Conservation (phyloP, 2,888 invertebrate species). For the Priocnemis perturbator region DNA sequence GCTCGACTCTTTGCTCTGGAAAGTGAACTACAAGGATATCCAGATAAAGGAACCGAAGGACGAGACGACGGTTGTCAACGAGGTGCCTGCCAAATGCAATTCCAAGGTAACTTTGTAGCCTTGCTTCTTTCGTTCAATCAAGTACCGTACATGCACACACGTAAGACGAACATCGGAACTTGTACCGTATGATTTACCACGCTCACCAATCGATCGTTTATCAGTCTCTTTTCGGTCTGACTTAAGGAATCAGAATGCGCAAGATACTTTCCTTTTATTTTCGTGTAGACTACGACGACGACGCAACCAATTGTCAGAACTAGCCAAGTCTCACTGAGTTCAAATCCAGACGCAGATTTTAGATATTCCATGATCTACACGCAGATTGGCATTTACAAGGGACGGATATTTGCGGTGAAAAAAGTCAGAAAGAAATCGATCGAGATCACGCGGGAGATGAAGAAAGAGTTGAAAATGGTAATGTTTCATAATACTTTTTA, state of each 20-base stretch:
- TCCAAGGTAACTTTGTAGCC: conserved; percentile 61
- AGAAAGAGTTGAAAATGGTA: conserved; percentile 93
- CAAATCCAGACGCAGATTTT: conserved; percentile 94
- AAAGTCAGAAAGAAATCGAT: conserved; percentile 89
- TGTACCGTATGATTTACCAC: too few species aligned
- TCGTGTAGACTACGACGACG: conserved; percentile 26
- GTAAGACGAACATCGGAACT: not conserved
- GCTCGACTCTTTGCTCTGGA: conserved; percentile 94
- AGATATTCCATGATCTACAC: conserved; percentile 94
- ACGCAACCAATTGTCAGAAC: conserved; percentile 80
- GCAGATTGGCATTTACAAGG: conserved; percentile 92
- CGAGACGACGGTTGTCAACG: conserved; percentile 66
- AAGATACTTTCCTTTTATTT: not conserved
- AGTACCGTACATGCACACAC: not conserved
- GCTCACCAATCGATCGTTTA: too few species aligned
- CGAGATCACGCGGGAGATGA: conserved; percentile 92
- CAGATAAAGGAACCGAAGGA: conserved; percentile 82
- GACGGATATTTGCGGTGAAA: conserved; percentile 91
- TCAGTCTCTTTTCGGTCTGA: not conserved
- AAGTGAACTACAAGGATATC: conserved; percentile 93
- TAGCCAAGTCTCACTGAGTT: conserved; percentile 93
- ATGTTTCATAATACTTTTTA: conserved; percentile 6
- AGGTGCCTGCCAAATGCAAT: conserved; percentile 53
- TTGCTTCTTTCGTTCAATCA: too few species aligned
- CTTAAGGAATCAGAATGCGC: not conserved